Evolutionary conservation across 2,797 vertebrate genomes (phyloP).

Genomic region (Microctenopoma lineatum): DNA sequence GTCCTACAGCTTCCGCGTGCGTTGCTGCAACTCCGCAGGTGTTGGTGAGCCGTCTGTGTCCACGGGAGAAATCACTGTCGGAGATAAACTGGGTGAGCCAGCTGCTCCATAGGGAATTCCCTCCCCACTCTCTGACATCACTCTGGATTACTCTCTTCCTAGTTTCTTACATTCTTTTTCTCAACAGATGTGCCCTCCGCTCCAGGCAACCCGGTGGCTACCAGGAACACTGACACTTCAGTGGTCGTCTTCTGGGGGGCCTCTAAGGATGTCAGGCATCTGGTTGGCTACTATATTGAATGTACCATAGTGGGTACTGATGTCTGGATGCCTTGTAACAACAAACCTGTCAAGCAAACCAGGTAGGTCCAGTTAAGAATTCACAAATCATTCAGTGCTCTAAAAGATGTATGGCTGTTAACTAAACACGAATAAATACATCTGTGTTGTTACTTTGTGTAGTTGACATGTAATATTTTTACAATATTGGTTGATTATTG

Average conservation of each 20-base stretch:
- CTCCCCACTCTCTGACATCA: neutral
- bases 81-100: conserved; percentile 92
- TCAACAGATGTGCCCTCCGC: conserved; percentile 89
- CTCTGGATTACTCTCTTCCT: neutral
- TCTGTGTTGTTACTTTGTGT: too few relatives aligned
- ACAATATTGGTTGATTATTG: too few relatives aligned
- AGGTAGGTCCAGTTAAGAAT: conserved; percentile 73
- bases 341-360: conserved; percentile 93
- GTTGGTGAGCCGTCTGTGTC: conserved; percentile 89
- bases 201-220: conserved; percentile 86
- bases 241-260: conserved; percentile 91
- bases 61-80: conserved; percentile 88
- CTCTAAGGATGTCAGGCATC: conserved; percentile 87
- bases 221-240: conserved; percentile 91
- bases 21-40: conserved; percentile 96
- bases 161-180: conserved; percentile 10
- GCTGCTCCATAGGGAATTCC: neutral
- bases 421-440: neutral
- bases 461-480: too few relatives aligned
- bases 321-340: conserved; percentile 94
- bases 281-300: conserved; percentile 95
- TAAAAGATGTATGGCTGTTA: neutral
- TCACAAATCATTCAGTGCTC: neutral
- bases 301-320: conserved; percentile 87
- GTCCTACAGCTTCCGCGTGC: conserved; percentile 94